Conservation (phyloP, 92 coral and sea anemone genomes). For the Galaxea fascicularis region DNA sequence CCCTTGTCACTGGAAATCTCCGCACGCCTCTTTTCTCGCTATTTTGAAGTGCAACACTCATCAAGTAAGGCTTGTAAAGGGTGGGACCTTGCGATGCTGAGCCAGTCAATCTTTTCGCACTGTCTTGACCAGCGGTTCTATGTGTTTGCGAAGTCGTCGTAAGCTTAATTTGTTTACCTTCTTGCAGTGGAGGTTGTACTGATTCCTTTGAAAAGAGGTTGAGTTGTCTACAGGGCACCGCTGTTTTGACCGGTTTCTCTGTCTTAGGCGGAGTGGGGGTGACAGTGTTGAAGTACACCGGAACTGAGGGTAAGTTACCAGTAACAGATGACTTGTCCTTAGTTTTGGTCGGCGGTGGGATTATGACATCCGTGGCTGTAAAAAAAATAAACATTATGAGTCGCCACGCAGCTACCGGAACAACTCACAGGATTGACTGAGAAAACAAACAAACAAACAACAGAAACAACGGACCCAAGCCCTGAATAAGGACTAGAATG, state of each 20-base stretch:
- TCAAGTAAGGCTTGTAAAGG: conserved; percentile 16
- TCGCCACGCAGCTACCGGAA: too few species aligned
- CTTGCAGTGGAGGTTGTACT: neutral
- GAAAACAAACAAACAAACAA: too few species aligned
- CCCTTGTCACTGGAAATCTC: neutral
- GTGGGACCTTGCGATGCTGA: neutral
- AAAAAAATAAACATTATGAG: neutral
- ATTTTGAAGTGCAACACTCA: conserved; percentile 12
- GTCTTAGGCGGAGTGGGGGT: conserved; percentile 22
- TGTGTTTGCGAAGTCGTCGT: neutral
- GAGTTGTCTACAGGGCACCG: conserved; percentile 25
- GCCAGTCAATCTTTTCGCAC: neutral
- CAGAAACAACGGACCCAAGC: too few species aligned
- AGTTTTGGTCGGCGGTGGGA: conserved; percentile 10
- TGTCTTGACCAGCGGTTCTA: conserved; percentile 25
- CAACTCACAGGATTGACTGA: too few species aligned
- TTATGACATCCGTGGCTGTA: neutral
- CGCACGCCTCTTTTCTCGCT: neutral
- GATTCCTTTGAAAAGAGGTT: conserved; percentile 25
- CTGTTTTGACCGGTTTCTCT: conserved; percentile 27
- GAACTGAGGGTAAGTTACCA: conserved; percentile 31
- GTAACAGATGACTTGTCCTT: conserved; percentile 17
- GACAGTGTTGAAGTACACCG: conserved; percentile 6
- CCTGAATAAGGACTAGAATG: too few species aligned
- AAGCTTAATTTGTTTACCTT: neutral